Conservation (phyloP, 2,888 invertebrate species). For the Parnassius smintheus region DNA sequence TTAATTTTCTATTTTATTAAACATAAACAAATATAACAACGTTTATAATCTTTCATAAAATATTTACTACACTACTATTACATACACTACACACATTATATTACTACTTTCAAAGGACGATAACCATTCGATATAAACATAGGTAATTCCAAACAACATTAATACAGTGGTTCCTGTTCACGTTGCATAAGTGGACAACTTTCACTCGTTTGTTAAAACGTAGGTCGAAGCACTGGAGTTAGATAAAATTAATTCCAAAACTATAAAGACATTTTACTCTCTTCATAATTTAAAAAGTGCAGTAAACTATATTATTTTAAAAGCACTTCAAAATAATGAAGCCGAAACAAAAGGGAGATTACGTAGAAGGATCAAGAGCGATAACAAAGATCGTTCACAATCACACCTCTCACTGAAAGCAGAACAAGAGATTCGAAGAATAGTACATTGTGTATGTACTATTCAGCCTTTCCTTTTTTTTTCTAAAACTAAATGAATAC, state of each 20-base stretch:
- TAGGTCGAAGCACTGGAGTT: background rate
- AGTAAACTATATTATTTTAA: background rate
- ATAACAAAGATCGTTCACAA: background rate
- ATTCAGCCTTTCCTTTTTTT: background rate
- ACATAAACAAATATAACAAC: no score
- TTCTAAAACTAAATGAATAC: no score
- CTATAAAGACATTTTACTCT: background rate
- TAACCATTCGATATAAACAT: background rate
- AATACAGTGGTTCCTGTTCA: constrained; percentile 3
- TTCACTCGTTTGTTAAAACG: constrained; percentile 14
- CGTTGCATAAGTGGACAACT: constrained; percentile 21
- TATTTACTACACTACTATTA: no score
- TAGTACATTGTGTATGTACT: background rate
- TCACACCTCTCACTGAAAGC: background rate
- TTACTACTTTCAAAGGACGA: background rate
- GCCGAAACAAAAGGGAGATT: background rate
- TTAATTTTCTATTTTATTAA: no score
- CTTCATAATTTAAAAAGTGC: background rate
- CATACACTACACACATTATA: background rate
- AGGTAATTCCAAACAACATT: constrained; percentile 9
- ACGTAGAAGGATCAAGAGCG: background rate
- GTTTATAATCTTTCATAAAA: no score
- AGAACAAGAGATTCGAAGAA: constrained; percentile 4
- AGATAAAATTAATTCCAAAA: constrained; percentile 5
- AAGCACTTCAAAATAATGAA: background rate